Evolutionary conservation across 2,888 invertebrate species (phyloP).

Genomic region (Mythimna impura): DNA sequence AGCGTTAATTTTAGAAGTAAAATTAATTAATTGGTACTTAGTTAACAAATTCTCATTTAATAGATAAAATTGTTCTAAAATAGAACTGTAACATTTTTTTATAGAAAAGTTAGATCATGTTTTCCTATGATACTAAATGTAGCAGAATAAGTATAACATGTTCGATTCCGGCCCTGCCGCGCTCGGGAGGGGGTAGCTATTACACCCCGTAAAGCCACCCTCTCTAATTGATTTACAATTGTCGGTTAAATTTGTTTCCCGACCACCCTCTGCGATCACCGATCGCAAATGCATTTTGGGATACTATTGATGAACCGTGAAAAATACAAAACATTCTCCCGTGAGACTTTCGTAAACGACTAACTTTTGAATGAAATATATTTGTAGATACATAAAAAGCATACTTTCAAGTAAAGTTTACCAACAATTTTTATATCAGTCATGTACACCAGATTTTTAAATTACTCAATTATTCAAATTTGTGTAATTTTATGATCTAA

Average conservation of each 20-base stretch:
- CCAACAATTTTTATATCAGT: no score
- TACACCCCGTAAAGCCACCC: conserved; percentile 88
- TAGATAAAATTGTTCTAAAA: background rate
- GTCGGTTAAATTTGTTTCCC: conserved; percentile 91
- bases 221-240: conserved; percentile 91
- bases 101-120: background rate
- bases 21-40: background rate
- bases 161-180: conserved; percentile 77
- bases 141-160: conserved; percentile 45
- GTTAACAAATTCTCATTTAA: background rate
- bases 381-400: background rate
- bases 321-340: conserved; percentile 37
- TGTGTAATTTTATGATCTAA: no score
- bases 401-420: background rate
- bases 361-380: conserved; percentile 1
- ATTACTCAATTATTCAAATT: no score
- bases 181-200: conserved; percentile 81
- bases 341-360: background rate
- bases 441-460: no score
- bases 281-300: conserved; percentile 81
- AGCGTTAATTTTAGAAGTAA: no score
- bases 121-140: conserved; percentile 15
- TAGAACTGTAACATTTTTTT: background rate
- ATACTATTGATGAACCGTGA: conserved; percentile 50
- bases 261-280: conserved; percentile 85